phyloP scores from a whole-genome alignment of 2,888 invertebrate genomes.

The Aquatica leii region DNA sequence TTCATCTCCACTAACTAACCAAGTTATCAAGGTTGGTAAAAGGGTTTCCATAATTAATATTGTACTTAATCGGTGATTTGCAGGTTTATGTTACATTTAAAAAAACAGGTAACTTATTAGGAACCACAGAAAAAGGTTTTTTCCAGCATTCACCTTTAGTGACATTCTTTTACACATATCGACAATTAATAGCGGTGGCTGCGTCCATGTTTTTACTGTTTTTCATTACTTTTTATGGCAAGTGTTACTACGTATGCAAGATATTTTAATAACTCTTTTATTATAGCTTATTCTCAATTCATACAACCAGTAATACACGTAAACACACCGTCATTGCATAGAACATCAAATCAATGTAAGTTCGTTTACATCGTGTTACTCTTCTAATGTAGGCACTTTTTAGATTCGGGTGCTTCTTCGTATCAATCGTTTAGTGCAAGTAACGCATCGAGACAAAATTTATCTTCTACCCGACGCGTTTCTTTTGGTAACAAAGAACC shows the following conservation, averaged over 20 bases:
- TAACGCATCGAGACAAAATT: background rate
- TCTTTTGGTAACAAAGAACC: constrained; percentile 44
- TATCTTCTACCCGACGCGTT: background rate
- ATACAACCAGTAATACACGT: background rate
- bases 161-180: constrained; percentile 42
- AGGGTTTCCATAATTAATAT: background rate
- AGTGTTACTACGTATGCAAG: constrained; percentile 32
- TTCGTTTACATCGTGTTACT: too few relatives aligned
- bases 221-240: constrained; percentile 56
- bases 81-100: constrained; percentile 39
- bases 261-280: background rate
- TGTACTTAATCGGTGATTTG: constrained; percentile 10
- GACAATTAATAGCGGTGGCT: constrained; percentile 42
- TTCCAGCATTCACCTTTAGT: constrained; percentile 39
- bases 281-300: background rate
- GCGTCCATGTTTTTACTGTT: constrained; percentile 53
- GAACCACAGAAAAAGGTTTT: constrained; percentile 28
- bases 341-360: too few relatives aligned
- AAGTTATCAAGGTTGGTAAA: constrained; percentile 49
- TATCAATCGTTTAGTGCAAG: too few relatives aligned
- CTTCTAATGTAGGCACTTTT: too few relatives aligned
- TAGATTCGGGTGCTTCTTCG: too few relatives aligned
- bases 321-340: background rate
- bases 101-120: constrained; percentile 40
- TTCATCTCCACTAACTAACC: constrained; percentile 52